Percentiles rank a stretch among this genome's conserved stretches.
Conservation (phyloP, 2,797 vertebrate genomes). For the Falco cherrug region DNA sequence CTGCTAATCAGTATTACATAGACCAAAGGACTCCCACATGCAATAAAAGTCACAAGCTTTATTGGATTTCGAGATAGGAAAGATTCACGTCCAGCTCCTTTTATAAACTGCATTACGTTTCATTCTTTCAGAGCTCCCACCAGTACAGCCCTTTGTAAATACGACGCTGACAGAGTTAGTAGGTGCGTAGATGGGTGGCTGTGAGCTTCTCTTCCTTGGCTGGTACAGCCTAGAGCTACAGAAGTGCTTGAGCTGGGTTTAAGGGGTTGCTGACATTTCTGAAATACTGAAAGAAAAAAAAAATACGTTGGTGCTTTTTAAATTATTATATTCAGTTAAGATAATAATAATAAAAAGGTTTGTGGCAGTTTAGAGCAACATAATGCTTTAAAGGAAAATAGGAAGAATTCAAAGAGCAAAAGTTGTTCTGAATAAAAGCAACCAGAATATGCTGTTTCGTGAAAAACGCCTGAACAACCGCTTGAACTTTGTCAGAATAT, state of each 20-base stretch:
- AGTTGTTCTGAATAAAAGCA: background rate
- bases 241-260: background rate
- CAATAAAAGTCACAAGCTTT: slow-evolving; percentile 55
- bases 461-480: background rate
- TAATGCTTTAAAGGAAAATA: slow-evolving; percentile 15
- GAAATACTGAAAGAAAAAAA: slow-evolving; percentile 16
- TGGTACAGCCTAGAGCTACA: slow-evolving; percentile 9
- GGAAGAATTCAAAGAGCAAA: background rate
- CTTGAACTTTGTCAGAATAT: slow-evolving; percentile 4
- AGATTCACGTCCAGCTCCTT: slow-evolving; percentile 4
- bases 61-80: slow-evolving; percentile 57
- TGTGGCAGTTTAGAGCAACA: background rate
- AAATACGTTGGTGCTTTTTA: background rate
- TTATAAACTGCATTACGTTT: slow-evolving; percentile 38
- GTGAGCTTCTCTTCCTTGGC: background rate
- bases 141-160: background rate
- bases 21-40: slow-evolving; percentile 50
- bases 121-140: background rate
- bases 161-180: background rate
- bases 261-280: slow-evolving; percentile 12
- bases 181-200: background rate
- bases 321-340: slow-evolving; percentile 25
- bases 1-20: slow-evolving; percentile 34
- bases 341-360: background rate
- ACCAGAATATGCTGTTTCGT: slow-evolving; percentile 11